Conservation (phyloP, 2,113 vertebrate genomes). For the Nerophis ophidion region DNA sequence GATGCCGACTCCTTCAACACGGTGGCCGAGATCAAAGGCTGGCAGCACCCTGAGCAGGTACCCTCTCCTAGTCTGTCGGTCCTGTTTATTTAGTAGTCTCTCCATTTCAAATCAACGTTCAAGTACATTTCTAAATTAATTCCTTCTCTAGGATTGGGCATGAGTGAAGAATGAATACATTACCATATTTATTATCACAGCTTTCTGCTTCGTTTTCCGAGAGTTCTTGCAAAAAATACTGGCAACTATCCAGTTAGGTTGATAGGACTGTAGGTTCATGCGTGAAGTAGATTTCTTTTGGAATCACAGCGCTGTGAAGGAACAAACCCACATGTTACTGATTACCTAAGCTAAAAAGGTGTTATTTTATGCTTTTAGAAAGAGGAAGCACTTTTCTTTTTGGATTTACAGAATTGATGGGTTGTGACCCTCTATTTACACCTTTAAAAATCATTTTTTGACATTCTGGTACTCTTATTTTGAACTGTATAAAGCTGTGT, state of each 20-base stretch:
- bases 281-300: background rate
- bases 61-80: background rate
- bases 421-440: background rate
- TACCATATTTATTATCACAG: constrained; percentile 7
- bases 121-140: constrained; percentile 5
- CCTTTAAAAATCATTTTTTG: background rate
- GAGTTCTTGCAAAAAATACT: constrained; percentile 11
- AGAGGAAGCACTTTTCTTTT: background rate
- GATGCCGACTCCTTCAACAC: constrained; percentile 87
- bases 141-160: background rate
- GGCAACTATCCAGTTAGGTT: too few species aligned
- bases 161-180: constrained; percentile 15
- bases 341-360: background rate
- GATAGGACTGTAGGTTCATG: background rate
- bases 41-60: constrained; percentile 88
- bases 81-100: background rate
- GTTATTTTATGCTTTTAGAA: background rate
- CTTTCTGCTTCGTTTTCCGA: constrained; percentile 15
- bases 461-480: background rate
- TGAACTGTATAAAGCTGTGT: background rate
- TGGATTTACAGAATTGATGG: background rate
- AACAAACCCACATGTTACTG: background rate
- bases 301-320: constrained; percentile 3
- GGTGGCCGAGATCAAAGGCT: constrained; percentile 86
- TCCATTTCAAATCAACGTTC: background rate